Conservation (phyloP, 2,797 vertebrate genomes). For the Mycteria americana region DNA sequence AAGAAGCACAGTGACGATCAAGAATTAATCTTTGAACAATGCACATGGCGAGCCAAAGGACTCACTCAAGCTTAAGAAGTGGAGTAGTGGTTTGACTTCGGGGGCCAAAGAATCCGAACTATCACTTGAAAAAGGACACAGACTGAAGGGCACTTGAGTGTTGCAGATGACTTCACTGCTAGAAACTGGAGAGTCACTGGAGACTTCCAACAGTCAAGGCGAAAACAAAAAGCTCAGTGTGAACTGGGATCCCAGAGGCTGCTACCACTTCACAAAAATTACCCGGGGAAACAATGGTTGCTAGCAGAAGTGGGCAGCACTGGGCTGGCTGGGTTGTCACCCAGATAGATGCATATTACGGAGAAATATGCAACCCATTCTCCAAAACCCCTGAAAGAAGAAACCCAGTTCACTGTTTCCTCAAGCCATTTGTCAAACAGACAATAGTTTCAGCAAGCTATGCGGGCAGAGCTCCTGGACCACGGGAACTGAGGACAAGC, state of each 20-base stretch:
- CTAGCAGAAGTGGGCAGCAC: neutral
- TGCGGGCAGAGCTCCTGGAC: neutral
- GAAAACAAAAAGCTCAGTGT: neutral
- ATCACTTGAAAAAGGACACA: neutral
- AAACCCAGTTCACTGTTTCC: neutral
- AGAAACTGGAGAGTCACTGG: neutral
- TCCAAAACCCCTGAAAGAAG: neutral
- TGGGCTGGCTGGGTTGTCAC: neutral
- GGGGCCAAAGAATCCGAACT: neutral
- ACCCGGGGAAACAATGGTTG: neutral
- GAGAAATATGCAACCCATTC: neutral
- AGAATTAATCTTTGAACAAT: constrained; percentile 1
- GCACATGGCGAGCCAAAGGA: neutral
- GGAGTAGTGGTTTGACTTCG: neutral
- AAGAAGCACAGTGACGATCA: neutral
- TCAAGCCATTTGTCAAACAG: neutral
- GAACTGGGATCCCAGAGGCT: neutral
- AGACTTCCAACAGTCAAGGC: neutral
- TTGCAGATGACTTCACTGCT: neutral
- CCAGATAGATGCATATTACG: neutral
- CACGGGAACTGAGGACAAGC: neutral
- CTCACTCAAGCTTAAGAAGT: neutral
- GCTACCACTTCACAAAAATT: neutral
- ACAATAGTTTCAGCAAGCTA: neutral
- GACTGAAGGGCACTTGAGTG: neutral